Evolutionary conservation across 2,888 invertebrate species (phyloP).

Genomic region (Antheraea yamamai): DNA sequence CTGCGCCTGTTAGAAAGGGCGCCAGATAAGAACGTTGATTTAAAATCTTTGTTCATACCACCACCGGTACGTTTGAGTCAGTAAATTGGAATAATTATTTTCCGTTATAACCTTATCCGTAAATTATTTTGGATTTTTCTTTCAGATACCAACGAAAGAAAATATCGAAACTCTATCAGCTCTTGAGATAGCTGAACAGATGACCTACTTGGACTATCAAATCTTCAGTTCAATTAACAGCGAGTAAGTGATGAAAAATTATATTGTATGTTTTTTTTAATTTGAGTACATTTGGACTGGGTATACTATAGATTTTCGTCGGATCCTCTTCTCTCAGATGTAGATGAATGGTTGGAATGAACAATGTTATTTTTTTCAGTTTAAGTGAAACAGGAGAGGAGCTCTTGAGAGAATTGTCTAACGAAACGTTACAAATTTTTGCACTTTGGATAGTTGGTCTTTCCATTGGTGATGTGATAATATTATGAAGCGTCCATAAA

Average conservation of each 20-base stretch:
- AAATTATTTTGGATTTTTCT: slow-evolving; percentile 28
- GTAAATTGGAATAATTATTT: neutral
- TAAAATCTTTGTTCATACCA: slow-evolving; percentile 85
- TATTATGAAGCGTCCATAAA: neutral
- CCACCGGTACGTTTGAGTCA: slow-evolving; percentile 80
- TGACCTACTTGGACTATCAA: slow-evolving; percentile 95
- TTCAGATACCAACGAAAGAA: slow-evolving; percentile 89
- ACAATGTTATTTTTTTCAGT: slow-evolving; percentile 21
- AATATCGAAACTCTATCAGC: slow-evolving; percentile 93
- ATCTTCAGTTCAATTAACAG: slow-evolving; percentile 93
- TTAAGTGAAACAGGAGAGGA: neutral
- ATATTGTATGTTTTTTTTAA: neutral
- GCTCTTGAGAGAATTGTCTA: too few species aligned
- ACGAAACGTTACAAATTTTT: too few species aligned
- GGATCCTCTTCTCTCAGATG: neutral
- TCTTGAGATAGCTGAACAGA: slow-evolving; percentile 95
- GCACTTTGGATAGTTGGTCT: too few species aligned
- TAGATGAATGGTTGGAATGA: neutral
- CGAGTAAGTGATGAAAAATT: slow-evolving; percentile 86
- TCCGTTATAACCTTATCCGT: neutral
- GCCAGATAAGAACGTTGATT: slow-evolving; percentile 86
- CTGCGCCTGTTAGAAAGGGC: slow-evolving; percentile 89
- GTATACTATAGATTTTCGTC: neutral
- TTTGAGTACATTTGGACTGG: neutral
- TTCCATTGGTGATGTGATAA: neutral